Evolutionary conservation across 2,797 vertebrate species (phyloP), one percentile per base, ranked within the genome.

Genomic region (Acipenser ruthenus): DNA sequence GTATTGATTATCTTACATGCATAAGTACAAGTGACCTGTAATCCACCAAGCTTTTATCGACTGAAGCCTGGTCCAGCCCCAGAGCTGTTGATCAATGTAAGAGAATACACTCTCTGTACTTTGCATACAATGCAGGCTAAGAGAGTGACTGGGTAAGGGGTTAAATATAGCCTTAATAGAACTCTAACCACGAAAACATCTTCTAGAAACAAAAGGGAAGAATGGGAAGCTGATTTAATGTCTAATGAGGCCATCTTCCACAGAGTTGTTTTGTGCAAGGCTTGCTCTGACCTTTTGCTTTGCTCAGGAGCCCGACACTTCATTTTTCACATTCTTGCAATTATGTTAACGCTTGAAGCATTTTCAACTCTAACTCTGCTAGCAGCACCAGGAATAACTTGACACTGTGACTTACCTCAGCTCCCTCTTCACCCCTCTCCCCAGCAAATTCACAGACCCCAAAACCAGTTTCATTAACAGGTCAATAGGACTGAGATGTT

Each of bases 251-350:
- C 92, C 87, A 92, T 94, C 92, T 92, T 94, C 91, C 89, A 93
- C 89, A 92, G 92, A 92, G 93, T 95, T 94, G 93, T 95, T 94
- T 93, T 94, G 91, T 93, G 91, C 88, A 89, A 91, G 92, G 88
- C 92, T 89, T 81, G 80, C 92, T 91, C 88, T 96, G 94, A 96
- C 94, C 95, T 95, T 95, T 95, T 79, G 71, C 88, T 95, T 88
- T 77, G 87, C 91, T 94, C 91, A 91, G 92, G 89, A 95, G 92
- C 91, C 87, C 85, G 87, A 90, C 78, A 91, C 94, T 94, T 96
- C 93, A 96, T 97, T 97, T 97, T 95, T 95, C 93, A 97, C 92
- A 97, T 97, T 97, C 94, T 96, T 96, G 91, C 94, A 95, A 94
- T 97, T 95, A 95, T 89, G 91, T 95, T 97, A 95, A 95, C 92